Percentiles rank a stretch among this genome's conserved stretches.
Conservation (phyloP, 1,140 invertebrate genomes). For the Phthorimaea operculella region DNA sequence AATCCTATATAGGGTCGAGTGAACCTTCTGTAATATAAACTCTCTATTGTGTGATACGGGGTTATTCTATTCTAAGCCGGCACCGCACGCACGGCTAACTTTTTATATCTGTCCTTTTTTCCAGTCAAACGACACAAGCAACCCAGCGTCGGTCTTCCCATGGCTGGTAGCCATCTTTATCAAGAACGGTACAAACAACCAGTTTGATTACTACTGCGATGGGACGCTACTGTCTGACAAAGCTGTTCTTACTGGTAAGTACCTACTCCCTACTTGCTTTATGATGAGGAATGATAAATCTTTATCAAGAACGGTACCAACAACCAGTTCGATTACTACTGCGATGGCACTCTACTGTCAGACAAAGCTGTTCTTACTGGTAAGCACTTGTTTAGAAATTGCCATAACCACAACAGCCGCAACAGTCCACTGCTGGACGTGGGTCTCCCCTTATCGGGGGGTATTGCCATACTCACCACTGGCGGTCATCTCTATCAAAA, state of each 20-base stretch:
- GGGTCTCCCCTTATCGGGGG: slow-evolving; percentile 41
- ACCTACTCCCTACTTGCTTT: too few species aligned
- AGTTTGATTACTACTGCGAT: slow-evolving; percentile 50
- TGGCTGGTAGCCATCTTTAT: slow-evolving; percentile 49
- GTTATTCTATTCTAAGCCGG: too few species aligned
- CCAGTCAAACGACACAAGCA: slow-evolving; percentile 7
- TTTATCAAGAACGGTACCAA: slow-evolving; percentile 36
- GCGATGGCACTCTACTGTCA: slow-evolving; percentile 40
- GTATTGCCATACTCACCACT: too few species aligned
- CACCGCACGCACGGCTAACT: too few species aligned
- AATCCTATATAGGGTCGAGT: too few species aligned
- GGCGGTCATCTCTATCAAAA: slow-evolving; percentile 43
- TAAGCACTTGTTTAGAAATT: too few species aligned
- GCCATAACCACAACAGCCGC: too few species aligned
- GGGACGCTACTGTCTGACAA: slow-evolving; percentile 33
- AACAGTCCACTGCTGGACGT: too few species aligned
- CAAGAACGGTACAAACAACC: slow-evolving; percentile 28
- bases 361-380: slow-evolving; percentile 36
- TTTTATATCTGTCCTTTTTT: not conserved
- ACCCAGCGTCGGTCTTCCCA: slow-evolving; percentile 23
- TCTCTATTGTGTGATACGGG: too few species aligned
- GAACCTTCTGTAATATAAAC: too few species aligned
- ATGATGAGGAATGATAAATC: too few species aligned
- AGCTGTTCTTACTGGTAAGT: slow-evolving; percentile 42
- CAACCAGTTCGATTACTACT: slow-evolving; percentile 45